Conservation (phyloP, 2,113 vertebrate species). For the Burhinus bistriatus region DNA sequence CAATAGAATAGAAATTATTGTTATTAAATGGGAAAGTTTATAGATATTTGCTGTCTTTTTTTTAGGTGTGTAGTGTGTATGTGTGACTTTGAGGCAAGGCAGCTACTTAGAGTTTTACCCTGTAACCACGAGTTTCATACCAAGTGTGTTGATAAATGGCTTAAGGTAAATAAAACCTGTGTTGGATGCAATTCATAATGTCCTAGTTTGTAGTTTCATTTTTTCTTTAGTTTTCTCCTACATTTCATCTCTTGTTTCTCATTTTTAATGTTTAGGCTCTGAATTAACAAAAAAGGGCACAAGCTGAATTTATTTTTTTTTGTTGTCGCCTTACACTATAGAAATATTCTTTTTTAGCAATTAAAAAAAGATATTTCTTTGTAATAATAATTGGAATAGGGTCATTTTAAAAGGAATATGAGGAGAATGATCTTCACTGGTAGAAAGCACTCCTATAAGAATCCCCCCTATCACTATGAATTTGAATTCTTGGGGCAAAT, state of each 20-base stretch:
- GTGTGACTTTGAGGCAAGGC: slow-evolving; percentile 95
- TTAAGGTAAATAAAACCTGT: slow-evolving; percentile 82
- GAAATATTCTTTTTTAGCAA: neutral
- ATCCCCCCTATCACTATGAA: neutral
- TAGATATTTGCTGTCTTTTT: slow-evolving; percentile 28
- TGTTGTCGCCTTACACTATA: neutral
- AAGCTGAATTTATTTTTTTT: neutral
- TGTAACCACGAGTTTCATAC: slow-evolving; percentile 96
- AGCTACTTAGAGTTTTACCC: slow-evolving; percentile 91
- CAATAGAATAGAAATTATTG: neutral
- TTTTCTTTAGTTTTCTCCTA: neutral
- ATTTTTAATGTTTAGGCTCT: neutral
- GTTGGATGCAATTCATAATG: neutral
- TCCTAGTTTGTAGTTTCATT: neutral
- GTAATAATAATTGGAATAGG: neutral
- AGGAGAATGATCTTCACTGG: neutral
- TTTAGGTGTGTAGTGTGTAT: slow-evolving; percentile 94
- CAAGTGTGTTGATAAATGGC: slow-evolving; percentile 98
- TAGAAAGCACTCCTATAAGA: neutral
- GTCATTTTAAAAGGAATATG: neutral
- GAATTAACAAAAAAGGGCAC: neutral
- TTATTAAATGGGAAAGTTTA: neutral
- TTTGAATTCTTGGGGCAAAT: neutral
- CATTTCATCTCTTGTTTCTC: neutral
- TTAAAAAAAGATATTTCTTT: neutral